phyloP scores from a whole-genome alignment of 2,797 vertebrate species.

The Danio tinwini region DNA sequence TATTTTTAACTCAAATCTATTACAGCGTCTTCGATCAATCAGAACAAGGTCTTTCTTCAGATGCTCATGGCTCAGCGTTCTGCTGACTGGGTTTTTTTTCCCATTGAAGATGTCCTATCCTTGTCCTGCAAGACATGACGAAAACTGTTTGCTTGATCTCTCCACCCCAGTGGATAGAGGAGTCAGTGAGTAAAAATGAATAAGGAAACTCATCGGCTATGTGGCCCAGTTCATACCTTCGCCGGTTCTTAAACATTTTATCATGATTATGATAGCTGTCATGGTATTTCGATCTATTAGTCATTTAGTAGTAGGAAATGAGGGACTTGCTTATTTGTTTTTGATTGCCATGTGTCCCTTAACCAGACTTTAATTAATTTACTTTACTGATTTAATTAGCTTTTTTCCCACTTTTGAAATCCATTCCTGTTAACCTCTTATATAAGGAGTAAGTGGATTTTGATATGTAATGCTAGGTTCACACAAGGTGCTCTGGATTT shows the following conservation, averaged over 20 bases:
- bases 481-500: too few relatives aligned
- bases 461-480: neutral
- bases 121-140: slow-evolving; percentile 19
- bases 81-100: slow-evolving; percentile 44
- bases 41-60: slow-evolving; percentile 41
- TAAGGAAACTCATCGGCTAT: slow-evolving; percentile 36
- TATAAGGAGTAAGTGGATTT: neutral
- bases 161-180: slow-evolving; percentile 26
- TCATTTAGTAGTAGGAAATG: slow-evolving; percentile 39
- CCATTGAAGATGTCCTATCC: slow-evolving; percentile 2
- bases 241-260: neutral
- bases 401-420: slow-evolving; percentile 7
- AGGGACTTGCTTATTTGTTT: slow-evolving; percentile 13
- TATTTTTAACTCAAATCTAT: slow-evolving; percentile 52
- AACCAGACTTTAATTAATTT: slow-evolving; percentile 24
- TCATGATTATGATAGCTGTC: slow-evolving; percentile 8
- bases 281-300: slow-evolving; percentile 29
- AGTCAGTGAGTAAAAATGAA: slow-evolving; percentile 51
- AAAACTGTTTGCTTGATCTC: slow-evolving; percentile 1
- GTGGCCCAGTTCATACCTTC: slow-evolving; percentile 60
- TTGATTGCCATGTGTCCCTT: neutral
- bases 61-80: neutral
- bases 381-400: neutral
- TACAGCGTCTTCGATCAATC: slow-evolving; percentile 43
- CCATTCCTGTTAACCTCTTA: neutral